Conservation (phyloP, 2,888 invertebrate genomes). For the Patella pellucida region DNA sequence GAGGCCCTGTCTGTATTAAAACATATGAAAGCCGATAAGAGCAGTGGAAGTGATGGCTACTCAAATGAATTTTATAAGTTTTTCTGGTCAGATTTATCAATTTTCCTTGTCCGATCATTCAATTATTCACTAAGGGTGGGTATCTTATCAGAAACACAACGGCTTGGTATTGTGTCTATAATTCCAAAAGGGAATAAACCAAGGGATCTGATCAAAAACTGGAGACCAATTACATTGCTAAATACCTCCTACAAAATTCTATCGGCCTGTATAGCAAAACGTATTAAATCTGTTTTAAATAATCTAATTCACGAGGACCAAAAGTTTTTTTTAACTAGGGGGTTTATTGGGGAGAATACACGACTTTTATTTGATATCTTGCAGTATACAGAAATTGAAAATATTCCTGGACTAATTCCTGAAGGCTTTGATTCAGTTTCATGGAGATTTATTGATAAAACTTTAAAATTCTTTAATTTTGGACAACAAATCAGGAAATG, state of each 20-base stretch:
- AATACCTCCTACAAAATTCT: background rate
- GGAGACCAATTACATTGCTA: conserved; percentile 5
- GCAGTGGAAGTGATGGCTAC: background rate
- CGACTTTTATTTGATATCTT: conserved; percentile 14
- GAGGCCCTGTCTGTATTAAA: background rate
- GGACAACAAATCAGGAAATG: background rate
- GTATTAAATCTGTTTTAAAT: conserved; percentile 4
- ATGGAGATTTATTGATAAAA: conserved; percentile 21
- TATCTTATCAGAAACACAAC: conserved; percentile 9
- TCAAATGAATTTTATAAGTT: too few relatives aligned
- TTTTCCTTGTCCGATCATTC: too few relatives aligned
- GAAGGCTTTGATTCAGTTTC: conserved; percentile 20
- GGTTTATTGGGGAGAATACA: conserved; percentile 18
- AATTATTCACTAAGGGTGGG: too few relatives aligned
- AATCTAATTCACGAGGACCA: too few relatives aligned
- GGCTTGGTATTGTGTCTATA: background rate
- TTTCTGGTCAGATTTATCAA: too few relatives aligned
- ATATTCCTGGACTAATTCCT: conserved; percentile 1
- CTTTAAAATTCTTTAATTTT: conserved; percentile 18
- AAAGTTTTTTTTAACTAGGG: conserved; percentile 14
- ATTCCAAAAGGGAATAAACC: conserved; percentile 6
- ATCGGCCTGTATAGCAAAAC: background rate
- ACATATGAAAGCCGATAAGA: background rate
- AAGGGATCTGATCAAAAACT: background rate
- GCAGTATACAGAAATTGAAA: conserved; percentile 16